Evolutionary conservation across 2,888 invertebrate species (phyloP).

Genomic region (Erannis defoliaria): DNA sequence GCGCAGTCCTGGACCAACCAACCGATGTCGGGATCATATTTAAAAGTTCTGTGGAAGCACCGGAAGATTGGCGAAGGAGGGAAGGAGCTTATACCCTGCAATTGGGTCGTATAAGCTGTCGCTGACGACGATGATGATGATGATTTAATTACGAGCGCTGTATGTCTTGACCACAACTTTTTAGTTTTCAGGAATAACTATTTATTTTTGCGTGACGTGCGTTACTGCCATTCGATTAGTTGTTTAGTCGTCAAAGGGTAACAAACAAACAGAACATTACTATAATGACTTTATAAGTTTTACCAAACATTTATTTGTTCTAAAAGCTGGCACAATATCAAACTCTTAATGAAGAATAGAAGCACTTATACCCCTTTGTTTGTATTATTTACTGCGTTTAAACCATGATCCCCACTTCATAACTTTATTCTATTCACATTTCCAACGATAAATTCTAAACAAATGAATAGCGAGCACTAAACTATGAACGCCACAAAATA

Average conservation of each 20-base stretch:
- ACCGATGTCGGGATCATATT: too few species aligned
- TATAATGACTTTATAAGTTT: background rate
- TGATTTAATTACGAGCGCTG: too few species aligned
- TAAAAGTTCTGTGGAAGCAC: too few species aligned
- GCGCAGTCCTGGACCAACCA: too few species aligned
- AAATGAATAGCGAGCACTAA: slow-evolving; percentile 56
- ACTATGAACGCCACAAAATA: slow-evolving; percentile 57
- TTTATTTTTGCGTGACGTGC: too few species aligned
- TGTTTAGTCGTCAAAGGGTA: background rate
- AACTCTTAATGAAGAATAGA: slow-evolving; percentile 7
- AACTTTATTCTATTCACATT: slow-evolving; percentile 55
- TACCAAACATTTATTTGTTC: slow-evolving; percentile 15
- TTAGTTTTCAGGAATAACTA: too few species aligned
- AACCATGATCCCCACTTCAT: slow-evolving; percentile 49
- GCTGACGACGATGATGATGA: too few species aligned
- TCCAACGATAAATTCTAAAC: slow-evolving; percentile 51
- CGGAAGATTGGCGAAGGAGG: too few species aligned
- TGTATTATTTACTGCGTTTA: slow-evolving; percentile 40
- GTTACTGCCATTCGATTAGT: background rate
- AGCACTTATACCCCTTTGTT: slow-evolving; percentile 29
- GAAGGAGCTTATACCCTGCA: too few species aligned
- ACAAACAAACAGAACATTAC: background rate
- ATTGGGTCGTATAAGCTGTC: too few species aligned
- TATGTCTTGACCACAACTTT: too few species aligned
- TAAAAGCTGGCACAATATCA: slow-evolving; percentile 3